Conservation (phyloP, 2,888 invertebrate genomes). For the Heteropelma amictum region DNA sequence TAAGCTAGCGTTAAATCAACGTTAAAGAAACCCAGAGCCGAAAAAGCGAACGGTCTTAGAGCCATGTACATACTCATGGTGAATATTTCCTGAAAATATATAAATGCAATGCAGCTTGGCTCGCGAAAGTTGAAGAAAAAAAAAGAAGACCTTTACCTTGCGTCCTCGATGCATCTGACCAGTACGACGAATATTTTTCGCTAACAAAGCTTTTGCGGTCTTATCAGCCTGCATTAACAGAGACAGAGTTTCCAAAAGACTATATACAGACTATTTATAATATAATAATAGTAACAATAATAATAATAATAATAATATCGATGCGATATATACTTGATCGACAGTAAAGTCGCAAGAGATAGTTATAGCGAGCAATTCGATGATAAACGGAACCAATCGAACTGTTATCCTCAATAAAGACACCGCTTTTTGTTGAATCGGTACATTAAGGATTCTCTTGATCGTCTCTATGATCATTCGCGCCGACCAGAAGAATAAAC, state of each 20-base stretch:
- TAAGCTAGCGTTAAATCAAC: constrained; percentile 7
- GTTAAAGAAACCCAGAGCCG: constrained; percentile 30
- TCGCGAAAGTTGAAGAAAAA: background rate
- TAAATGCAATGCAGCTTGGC: background rate
- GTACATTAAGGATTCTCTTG: background rate
- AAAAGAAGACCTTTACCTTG: background rate
- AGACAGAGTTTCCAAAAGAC: no score
- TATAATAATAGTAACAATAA: no score
- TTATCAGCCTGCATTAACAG: background rate
- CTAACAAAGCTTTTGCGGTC: background rate
- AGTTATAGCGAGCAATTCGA: constrained; percentile 2
- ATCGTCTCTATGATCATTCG: background rate
- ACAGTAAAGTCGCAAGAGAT: constrained; percentile 12
- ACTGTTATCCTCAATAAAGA: background rate
- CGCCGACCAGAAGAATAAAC: constrained; percentile 38
- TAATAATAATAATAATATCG: no score
- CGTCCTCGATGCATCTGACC: constrained; percentile 19
- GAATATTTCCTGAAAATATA: constrained; percentile 23
- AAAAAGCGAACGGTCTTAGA: constrained; percentile 13
- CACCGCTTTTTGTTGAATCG: no score
- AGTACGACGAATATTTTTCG: constrained; percentile 18
- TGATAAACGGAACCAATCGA: background rate
- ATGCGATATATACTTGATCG: no score
- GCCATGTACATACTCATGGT: constrained; percentile 30
- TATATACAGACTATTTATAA: no score